Base-by-base conservation (phyloP, 2,113 vertebrate species). In the Steatornis caripensis region DNA sequence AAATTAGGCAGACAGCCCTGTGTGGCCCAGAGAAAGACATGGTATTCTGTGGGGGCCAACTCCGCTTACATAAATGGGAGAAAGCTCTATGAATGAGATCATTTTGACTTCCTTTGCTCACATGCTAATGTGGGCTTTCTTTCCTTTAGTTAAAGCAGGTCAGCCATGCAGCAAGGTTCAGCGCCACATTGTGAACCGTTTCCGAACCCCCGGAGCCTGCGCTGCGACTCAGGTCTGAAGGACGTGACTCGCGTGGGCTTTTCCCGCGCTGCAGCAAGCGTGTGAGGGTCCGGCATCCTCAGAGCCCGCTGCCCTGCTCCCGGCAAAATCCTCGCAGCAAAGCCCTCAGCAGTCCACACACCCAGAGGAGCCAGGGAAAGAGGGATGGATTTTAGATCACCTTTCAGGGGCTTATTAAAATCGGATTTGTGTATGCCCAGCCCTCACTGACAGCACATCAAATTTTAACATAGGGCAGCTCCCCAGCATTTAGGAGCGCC, bases 51-150 rank as follows among this genome's bases (percentile, higher is more conserved):
- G 87, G 88, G 77, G 87, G 62, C 54, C 21, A 74, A 30, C 79
- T 95, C 81, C 78, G 72, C 49, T 37, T 78, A 93, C 89, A 93
- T 39, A 55, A 91, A 93, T 26, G 61, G 77, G 91, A 96, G 94
- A 97, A 94, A 97, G 93, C 81, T 79, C 82, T 7, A 6, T 87
- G 96, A 98, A 97, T 97, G 97, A 97, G 97, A 97, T 93, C 95
- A 95, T 96, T 97, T 96, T 96, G 90, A 85, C 96, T 98, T 97
- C 95, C 97, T 96, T 96, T 92, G 87, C 96, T 97, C 76, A 74
- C 93, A 92, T 60, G 90, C 92, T 95, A 95, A 96, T 65, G 46
- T 8, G 14, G 15, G 72, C 91, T 93, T 94, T 96, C 92, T 95
- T 91, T 74, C 95, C 92, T 97, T 96, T 49, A 5, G 43, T 58